Base-by-base conservation (phyloP, 1,140 invertebrate genomes). In the Drosophila asahinai region DNA sequence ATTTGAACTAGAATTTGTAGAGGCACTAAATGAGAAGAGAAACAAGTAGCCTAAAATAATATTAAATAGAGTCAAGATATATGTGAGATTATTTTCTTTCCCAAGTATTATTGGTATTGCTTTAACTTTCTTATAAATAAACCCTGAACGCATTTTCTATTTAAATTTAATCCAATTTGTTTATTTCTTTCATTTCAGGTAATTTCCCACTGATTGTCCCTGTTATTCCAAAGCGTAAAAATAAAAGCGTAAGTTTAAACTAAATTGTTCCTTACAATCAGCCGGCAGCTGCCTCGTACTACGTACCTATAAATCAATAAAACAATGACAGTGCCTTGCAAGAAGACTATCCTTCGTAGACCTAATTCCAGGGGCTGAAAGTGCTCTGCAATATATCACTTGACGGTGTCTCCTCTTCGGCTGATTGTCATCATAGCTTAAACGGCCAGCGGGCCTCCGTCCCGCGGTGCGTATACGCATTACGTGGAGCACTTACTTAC, bases 361-460 rank as follows among this genome's bases (percentile, higher is more conserved):
- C 58, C 57, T 43, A 71, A 38, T 57, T 49, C 27, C 48, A 14
- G 38, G 27, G 68, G 15, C 68, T 30, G 11, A 52, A 52, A 74
- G 57, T 74, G 71, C 68, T 52, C 30, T 1, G 30, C 71, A 40
- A 73, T 74, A 61, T 74, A 72, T 63, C 68, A 60, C 49, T 63
- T 59, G 66, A 77, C 86, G 81, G 54, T 40, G 54, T 40, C 54
- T 38, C 77, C 90, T 82, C 77, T 90, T 82, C 83, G 59, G 72
- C 79, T 90, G 86, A 90, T 90, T 90, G 86, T 86, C 86, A 82
- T 90, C 86, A 80, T 82, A 67, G 79, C 65, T 82, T 90, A 90
- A 90, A 82, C 62, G 81, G 79, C 75, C 67, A 48, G 68, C 70
- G 51, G 84, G 65, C 51, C 47, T 51, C 43, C 19, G 19, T 17